Evolutionary conservation across 2,888 invertebrate genomes (phyloP).

Genomic region (Mesoligia furuncula): DNA sequence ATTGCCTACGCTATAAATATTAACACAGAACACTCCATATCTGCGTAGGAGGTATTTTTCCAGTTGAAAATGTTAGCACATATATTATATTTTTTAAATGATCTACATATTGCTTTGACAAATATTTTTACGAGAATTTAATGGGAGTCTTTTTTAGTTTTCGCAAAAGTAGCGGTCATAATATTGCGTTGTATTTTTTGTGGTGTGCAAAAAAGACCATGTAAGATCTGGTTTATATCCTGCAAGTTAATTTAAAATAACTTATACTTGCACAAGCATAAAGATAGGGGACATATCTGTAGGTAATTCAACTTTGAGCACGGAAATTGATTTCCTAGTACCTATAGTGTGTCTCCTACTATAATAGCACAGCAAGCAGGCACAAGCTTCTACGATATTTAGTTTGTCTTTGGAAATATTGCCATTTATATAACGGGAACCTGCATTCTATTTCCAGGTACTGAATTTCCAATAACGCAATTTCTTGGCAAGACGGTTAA

Average conservation of each 20-base stretch:
- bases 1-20: not conserved
- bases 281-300: constrained; percentile 1
- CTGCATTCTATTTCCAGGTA: not conserved
- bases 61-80: not conserved
- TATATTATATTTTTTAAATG: not conserved
- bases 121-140: not conserved
- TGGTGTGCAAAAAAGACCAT: not conserved
- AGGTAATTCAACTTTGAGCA: constrained; percentile 18
- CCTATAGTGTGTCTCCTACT: not conserved
- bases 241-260: not conserved
- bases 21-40: not conserved
- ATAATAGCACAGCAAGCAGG: not conserved
- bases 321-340: constrained; percentile 36
- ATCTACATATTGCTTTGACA: not conserved
- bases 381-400: not conserved
- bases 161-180: not conserved
- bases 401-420: constrained; percentile 10
- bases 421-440: not conserved
- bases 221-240: not conserved
- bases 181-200: not conserved
- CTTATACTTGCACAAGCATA: not conserved
- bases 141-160: not conserved
- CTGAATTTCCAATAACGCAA: not conserved
- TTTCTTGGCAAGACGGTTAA: not conserved
- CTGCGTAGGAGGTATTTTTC: not conserved